Conservation (phyloP, 2,797 vertebrate species). For the Crenichthys baileyi region DNA sequence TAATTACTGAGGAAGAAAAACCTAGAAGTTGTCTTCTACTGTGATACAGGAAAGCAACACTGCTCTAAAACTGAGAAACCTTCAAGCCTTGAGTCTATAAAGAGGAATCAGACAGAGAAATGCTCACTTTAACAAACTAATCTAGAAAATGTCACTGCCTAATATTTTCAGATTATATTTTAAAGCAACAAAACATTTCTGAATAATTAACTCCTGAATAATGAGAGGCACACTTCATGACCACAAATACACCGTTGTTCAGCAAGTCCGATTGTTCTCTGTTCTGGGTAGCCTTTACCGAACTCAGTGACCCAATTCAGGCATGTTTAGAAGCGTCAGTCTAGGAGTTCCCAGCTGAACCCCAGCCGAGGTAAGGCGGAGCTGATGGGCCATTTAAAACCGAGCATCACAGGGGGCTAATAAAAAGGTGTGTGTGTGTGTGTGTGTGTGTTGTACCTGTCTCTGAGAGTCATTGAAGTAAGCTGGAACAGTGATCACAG, state of each 20-base stretch:
- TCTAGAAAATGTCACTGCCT: not conserved
- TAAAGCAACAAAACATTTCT: not conserved
- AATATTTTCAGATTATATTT: not conserved
- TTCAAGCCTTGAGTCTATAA: no score
- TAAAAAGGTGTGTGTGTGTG: not conserved
- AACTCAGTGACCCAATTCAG: not conserved
- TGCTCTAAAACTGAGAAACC: not conserved
- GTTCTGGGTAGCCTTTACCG: not conserved
- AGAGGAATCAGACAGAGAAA: not conserved
- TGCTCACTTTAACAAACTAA: not conserved
- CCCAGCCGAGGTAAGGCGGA: not conserved
- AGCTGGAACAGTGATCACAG: slow-evolving; percentile 95
- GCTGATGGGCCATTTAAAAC: not conserved
- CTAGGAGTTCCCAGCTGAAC: no score
- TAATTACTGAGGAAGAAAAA: no score
- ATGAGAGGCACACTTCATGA: not conserved
- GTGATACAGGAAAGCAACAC: not conserved
- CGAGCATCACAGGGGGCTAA: not conserved
- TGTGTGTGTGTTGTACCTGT: slow-evolving; percentile 81
- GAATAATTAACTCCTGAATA: not conserved
- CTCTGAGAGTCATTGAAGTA: slow-evolving; percentile 99
- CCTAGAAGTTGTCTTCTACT: not conserved
- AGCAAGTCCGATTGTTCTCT: not conserved
- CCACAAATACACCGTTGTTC: not conserved
- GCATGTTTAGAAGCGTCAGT: not conserved